Evolutionary conservation across 1,140 invertebrate species (phyloP).

Genomic region (Drosophila punjabiensis): DNA sequence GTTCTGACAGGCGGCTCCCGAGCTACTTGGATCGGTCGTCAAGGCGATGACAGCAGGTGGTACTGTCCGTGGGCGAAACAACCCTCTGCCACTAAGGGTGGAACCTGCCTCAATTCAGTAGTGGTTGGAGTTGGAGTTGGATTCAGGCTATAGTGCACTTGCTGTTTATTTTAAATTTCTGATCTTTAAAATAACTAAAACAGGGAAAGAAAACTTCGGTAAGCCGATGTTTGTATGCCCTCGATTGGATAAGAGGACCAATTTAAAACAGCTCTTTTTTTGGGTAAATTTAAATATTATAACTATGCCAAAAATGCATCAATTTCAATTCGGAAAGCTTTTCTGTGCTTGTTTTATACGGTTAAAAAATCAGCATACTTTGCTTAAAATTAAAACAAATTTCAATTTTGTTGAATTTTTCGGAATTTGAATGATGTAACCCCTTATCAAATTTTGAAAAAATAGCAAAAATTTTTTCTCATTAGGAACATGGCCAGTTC

Average conservation of each 20-base stretch:
- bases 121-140: neutral
- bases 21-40: slow-evolving; percentile 31
- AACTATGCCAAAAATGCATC: neutral
- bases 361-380: too few relatives aligned
- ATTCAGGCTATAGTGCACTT: neutral
- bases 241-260: too few relatives aligned
- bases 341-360: neutral
- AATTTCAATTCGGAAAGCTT: neutral
- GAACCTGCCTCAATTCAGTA: slow-evolving; percentile 4
- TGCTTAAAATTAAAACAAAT: too few relatives aligned
- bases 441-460: too few relatives aligned
- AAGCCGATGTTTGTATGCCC: too few relatives aligned
- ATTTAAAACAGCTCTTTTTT: too few relatives aligned
- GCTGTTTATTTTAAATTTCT: neutral
- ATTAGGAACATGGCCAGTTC: too few relatives aligned
- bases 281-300: neutral
- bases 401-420: too few relatives aligned
- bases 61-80: neutral
- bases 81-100: slow-evolving; percentile 1
- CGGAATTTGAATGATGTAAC: too few relatives aligned
- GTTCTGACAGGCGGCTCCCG: slow-evolving; percentile 3
- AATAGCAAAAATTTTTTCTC: too few relatives aligned
- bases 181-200: too few relatives aligned
- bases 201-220: too few relatives aligned
- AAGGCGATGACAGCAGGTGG: slow-evolving; percentile 23